Base-by-base conservation (phyloP, 1,140 invertebrate species). In the Drosophila kepulauana region DNA sequence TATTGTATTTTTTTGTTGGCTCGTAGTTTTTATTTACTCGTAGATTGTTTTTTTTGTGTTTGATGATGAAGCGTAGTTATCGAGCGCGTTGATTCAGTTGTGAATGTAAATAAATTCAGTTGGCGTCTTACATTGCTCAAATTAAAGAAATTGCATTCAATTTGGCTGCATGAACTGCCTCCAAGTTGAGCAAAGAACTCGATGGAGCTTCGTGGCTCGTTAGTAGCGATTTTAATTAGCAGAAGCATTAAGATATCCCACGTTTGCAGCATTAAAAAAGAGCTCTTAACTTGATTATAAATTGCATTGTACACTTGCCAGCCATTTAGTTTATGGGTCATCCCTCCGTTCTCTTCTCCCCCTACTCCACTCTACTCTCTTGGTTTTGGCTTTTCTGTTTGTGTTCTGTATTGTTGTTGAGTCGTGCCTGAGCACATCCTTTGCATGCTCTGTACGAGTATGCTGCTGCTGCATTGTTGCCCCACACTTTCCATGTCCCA, bases 161-260 rank as follows among this genome's bases (percentile, higher is more conserved):
- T 35, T 35, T 56, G n/a, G 41, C 5, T 3, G n/a, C 41, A 38
- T 3, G 43, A 28, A 20, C 3, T 25, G 48, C 25, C 8, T 51
- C 10, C 10, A 4, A 4, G 20, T 20, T 10, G 1, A 15, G 30
- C n/a, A 33, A n/a, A 51, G 25, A 25, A 25, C n/a, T 13, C 15
- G 8, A 46, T 28, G 11, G 33, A 25, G 28, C 43, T 25, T 69
- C 25, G 28, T 45, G 43, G 28, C 58, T 70, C 57, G 45, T 54
- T 51, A 38, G 67, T 56, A 51, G 41, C 20, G 4, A 73, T 65
- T 80, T 75, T 61, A 81, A 85, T 84, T 85, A 78, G 58, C 48
- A 69, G 67, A 74, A 78, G 81, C 81, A 78, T 49, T 58, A 56
- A 69, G 73, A 69, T 69, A 70, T 69, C 33, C 33, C 48, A 30